Conservation (phyloP, 2,888 invertebrate species). For the Automeris io region DNA sequence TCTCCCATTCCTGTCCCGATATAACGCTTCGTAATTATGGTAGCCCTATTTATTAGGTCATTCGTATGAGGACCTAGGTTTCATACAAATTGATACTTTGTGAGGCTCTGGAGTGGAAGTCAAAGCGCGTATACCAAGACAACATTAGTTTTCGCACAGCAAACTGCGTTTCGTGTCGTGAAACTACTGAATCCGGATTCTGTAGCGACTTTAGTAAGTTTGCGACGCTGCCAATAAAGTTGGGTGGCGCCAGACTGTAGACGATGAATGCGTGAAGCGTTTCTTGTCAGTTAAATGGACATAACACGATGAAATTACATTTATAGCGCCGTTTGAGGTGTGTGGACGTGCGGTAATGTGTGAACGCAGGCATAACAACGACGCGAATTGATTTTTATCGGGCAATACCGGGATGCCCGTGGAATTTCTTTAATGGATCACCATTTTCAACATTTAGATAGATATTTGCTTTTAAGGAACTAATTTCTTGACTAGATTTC, state of each 20-base stretch:
- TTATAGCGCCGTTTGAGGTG: conserved; percentile 1
- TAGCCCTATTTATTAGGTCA: too few relatives aligned
- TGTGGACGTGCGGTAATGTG: conserved; percentile 1
- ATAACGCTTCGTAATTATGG: too few relatives aligned
- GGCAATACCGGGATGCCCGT: not conserved
- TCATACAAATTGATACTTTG: not conserved
- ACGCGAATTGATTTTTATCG: conserved; percentile 1
- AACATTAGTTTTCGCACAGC: not conserved
- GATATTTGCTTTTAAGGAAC: too few relatives aligned
- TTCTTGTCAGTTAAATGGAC: conserved; percentile 1
- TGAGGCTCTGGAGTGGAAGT: not conserved
- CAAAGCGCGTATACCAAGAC: not conserved
- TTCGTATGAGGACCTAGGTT: conserved; percentile 1
- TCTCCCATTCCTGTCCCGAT: too few relatives aligned
- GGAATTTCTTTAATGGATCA: not conserved
- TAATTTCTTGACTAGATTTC: too few relatives aligned
- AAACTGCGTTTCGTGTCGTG: not conserved
- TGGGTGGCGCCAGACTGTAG: conserved; percentile 2
- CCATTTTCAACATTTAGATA: too few relatives aligned
- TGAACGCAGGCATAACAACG: not conserved
- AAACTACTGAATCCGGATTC: not conserved
- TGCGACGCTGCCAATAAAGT: not conserved
- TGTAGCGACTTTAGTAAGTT: not conserved
- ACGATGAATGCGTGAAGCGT: not conserved
- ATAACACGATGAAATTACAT: not conserved